Conservation (phyloP, 2,888 invertebrate genomes). For the Rhamnusium bicolor region DNA sequence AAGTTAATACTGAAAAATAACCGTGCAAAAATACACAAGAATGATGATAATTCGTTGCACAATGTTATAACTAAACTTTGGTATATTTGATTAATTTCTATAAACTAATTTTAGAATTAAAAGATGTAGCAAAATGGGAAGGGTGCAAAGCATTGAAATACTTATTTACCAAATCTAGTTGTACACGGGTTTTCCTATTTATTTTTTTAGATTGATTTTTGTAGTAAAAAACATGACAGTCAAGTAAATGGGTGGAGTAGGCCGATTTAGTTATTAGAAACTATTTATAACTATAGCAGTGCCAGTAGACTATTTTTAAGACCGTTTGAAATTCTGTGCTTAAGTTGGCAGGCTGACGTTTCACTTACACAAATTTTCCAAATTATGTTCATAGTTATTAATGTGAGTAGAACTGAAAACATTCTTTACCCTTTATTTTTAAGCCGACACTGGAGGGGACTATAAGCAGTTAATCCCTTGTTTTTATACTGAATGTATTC, state of each 20-base stretch:
- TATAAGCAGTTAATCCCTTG: too few relatives aligned
- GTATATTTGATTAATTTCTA: slow-evolving; percentile 3
- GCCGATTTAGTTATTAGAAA: neutral
- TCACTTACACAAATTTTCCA: too few relatives aligned
- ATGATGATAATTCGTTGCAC: neutral
- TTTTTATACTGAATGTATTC: too few relatives aligned
- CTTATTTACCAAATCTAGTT: neutral
- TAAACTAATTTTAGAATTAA: slow-evolving; percentile 2
- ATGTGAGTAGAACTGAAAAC: too few relatives aligned
- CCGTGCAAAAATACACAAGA: neutral
- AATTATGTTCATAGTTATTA: too few relatives aligned
- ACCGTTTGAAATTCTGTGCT: too few relatives aligned
- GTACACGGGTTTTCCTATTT: neutral
- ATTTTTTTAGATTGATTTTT: neutral
- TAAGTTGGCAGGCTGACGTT: too few relatives aligned
- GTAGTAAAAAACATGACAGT: neutral
- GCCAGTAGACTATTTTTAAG: too few relatives aligned
- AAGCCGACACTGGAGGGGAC: too few relatives aligned
- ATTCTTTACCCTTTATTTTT: too few relatives aligned
- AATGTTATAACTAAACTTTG: neutral
- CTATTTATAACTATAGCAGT: neutral
- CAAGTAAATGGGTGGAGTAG: too few relatives aligned
- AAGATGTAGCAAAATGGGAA: slow-evolving; percentile 1
- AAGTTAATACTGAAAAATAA: slow-evolving; percentile 31
- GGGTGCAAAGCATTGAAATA: slow-evolving; percentile 13